Percentiles rank a stretch among this genome's conserved stretches.
Evolutionary conservation across 2,888 invertebrate species (phyloP).

Genomic region (Troides oblongomaculatus): DNA sequence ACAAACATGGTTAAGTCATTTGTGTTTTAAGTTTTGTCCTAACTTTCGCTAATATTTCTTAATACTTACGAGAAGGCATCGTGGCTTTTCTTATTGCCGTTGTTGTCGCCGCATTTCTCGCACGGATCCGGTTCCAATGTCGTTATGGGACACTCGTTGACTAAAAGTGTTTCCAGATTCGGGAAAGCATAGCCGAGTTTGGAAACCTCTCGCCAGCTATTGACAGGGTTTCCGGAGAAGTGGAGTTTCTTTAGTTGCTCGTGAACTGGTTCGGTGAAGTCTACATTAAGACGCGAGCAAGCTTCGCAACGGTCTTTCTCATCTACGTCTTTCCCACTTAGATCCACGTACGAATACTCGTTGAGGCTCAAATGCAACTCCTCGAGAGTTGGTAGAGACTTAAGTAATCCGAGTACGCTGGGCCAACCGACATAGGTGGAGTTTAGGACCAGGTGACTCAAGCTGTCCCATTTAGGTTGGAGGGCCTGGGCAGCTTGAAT

Average conservation of each 20-base stretch:
- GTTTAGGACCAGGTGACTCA: slow-evolving; percentile 91
- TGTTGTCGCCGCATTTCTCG: slow-evolving; percentile 72
- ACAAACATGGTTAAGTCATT: not conserved
- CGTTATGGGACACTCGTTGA: slow-evolving; percentile 92
- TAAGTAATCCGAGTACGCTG: slow-evolving; percentile 87
- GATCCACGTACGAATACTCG: slow-evolving; percentile 88
- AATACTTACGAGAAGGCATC: slow-evolving; percentile 79
- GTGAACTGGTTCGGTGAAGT: slow-evolving; percentile 77
- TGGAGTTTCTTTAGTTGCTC: slow-evolving; percentile 88
- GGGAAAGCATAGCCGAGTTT: slow-evolving; percentile 93
- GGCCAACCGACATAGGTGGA: slow-evolving; percentile 93
- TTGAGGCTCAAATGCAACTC: slow-evolving; percentile 96
- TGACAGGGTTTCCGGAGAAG: slow-evolving; percentile 93
- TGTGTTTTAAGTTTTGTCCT: not conserved
- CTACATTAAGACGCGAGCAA: slow-evolving; percentile 61
- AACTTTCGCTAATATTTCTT: not conserved
- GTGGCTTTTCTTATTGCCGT: slow-evolving; percentile 79
- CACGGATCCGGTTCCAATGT: slow-evolving; percentile 81
- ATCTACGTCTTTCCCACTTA: slow-evolving; percentile 73
- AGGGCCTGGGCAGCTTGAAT: slow-evolving; percentile 79
- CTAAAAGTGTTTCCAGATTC: slow-evolving; percentile 88
- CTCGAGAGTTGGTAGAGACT: slow-evolving; percentile 88
- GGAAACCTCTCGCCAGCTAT: slow-evolving; percentile 90
- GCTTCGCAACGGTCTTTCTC: slow-evolving; percentile 65
- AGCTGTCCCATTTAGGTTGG: slow-evolving; percentile 77